A percentile compares a stretch with the other conserved stretches of the same genome.
These are phyloP conservation scores for Apis dorsata DNA, from an alignment of 1,140 invertebrate genomes.

Conservation along the genomic window DNA sequence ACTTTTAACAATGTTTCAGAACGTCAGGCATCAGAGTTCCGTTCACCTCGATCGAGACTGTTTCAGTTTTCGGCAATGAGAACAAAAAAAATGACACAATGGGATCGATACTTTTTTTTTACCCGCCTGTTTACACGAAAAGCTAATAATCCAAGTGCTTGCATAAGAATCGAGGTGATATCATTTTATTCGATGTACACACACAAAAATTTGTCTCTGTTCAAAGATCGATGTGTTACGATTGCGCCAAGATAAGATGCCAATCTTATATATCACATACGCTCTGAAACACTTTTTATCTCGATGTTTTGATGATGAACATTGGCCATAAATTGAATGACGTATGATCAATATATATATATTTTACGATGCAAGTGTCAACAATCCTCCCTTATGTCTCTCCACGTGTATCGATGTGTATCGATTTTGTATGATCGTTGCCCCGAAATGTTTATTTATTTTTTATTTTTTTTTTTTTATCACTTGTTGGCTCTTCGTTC, in stretches of 20 bases:
- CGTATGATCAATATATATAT: conserved; percentile 36
- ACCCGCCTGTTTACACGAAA: conserved; percentile 38
- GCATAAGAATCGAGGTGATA: conserved; percentile 25
- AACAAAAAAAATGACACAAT: too few species aligned
- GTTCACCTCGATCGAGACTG: conserved; percentile 2
- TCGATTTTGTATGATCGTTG: conserved; percentile 43
- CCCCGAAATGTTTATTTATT: conserved; percentile 34
- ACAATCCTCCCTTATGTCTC: conserved; percentile 11
- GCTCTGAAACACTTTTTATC: conserved; percentile 24
- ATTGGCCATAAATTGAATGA: conserved; percentile 40
- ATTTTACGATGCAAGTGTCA: conserved; percentile 49
- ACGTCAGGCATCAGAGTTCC: background rate
- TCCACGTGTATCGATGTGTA: conserved; percentile 41
- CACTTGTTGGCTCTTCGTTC: conserved; percentile 20
- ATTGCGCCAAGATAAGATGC: conserved; percentile 20
- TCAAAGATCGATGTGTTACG: conserved; percentile 31
- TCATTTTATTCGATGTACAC: conserved; percentile 22
- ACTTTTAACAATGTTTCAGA: background rate
- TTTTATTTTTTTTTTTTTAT: background rate
- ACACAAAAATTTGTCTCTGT: conserved; percentile 12
- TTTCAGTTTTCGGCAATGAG: background rate
- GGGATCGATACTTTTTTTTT: background rate
- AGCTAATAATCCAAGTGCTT: conserved; percentile 31
- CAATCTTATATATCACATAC: conserved; percentile 16
- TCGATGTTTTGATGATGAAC: conserved; percentile 32